Evolutionary conservation across 2,113 vertebrate genomes (phyloP).

Genomic region (Desmodus rotundus): DNA sequence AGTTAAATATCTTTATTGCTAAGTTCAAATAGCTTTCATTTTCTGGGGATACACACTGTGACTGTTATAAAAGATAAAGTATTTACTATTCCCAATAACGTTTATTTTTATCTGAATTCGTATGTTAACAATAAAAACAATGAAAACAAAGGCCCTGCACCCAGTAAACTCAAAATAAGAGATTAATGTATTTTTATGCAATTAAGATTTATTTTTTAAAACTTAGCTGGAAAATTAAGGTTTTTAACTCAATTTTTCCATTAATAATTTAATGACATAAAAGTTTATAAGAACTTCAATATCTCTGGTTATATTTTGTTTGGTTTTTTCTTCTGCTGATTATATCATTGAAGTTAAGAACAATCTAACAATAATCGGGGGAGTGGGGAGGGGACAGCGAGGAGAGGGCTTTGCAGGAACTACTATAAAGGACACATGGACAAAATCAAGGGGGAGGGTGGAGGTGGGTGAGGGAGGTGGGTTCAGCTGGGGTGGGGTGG

Average conservation of each 20-base stretch:
- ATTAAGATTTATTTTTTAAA: slow-evolving; percentile 12
- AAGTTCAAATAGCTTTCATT: neutral
- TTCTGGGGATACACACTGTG: neutral
- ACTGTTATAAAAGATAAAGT: neutral
- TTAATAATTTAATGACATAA: neutral
- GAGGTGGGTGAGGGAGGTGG: too few relatives aligned
- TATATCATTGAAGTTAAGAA: too few relatives aligned
- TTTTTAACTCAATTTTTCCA: neutral
- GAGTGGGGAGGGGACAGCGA: too few relatives aligned
- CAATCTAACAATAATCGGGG: too few relatives aligned
- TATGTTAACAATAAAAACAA: neutral
- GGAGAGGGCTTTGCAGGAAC: too few relatives aligned
- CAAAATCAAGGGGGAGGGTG: too few relatives aligned
- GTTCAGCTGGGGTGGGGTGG: too few relatives aligned
- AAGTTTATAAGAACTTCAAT: neutral
- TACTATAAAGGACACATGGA: too few relatives aligned
- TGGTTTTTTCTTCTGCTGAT: too few relatives aligned
- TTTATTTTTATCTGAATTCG: neutral
- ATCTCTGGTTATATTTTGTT: too few relatives aligned
- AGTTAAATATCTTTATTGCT: neutral
- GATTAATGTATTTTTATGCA: neutral
- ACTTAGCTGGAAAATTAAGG: neutral
- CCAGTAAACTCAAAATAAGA: neutral
- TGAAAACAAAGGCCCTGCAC: neutral
- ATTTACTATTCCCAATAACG: neutral